A percentile compares a stretch with the other conserved stretches of the same genome.
Evolutionary conservation across 2,888 invertebrate genomes (phyloP).

Genomic region (Scaptomyza caliginosa): DNA sequence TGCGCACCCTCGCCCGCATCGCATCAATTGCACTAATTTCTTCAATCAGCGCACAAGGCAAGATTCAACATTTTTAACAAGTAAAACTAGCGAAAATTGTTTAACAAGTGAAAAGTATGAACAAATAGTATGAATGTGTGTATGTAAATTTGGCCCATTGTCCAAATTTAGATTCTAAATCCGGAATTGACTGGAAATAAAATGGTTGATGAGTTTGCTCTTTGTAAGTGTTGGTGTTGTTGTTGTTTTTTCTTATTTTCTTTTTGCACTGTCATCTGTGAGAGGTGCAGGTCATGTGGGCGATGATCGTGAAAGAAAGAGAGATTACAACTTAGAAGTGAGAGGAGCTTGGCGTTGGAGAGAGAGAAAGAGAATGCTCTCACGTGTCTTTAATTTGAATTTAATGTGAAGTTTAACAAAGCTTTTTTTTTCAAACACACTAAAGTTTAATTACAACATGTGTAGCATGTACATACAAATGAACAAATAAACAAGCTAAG

Average conservation of each 20-base stretch:
- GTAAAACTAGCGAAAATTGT: conserved; percentile 76
- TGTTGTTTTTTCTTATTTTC: conserved; percentile 15
- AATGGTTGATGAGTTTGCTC: conserved; percentile 31
- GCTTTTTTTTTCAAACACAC: conserved; percentile 16
- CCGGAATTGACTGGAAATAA: conserved; percentile 55
- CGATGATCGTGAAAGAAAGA: conserved; percentile 32
- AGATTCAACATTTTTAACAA: conserved; percentile 62
- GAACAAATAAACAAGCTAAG: conserved; percentile 8
- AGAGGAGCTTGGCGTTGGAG: conserved; percentile 7
- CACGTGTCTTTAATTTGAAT: conserved; percentile 29
- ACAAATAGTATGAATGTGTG: conserved; percentile 1
- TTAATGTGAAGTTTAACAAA: conserved; percentile 24
- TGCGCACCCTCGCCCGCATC: conserved; percentile 40
- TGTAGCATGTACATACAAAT: not conserved
- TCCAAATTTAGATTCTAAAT: conserved; percentile 60
- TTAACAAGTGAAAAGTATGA: conserved; percentile 60
- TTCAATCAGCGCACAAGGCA: conserved; percentile 75
- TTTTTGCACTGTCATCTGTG: conserved; percentile 60
- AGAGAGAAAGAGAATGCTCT: conserved; percentile 13
- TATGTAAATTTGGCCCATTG: conserved; percentile 54
- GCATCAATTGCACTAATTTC: conserved; percentile 76
- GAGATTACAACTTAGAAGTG: conserved; percentile 4
- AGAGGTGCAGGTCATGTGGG: conserved; percentile 56
- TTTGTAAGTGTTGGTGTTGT: conserved; percentile 17
- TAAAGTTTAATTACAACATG: conserved; percentile 24